Evolutionary conservation across 2,797 vertebrate genomes (phyloP).

Genomic region (Tolypeutes matacus): DNA sequence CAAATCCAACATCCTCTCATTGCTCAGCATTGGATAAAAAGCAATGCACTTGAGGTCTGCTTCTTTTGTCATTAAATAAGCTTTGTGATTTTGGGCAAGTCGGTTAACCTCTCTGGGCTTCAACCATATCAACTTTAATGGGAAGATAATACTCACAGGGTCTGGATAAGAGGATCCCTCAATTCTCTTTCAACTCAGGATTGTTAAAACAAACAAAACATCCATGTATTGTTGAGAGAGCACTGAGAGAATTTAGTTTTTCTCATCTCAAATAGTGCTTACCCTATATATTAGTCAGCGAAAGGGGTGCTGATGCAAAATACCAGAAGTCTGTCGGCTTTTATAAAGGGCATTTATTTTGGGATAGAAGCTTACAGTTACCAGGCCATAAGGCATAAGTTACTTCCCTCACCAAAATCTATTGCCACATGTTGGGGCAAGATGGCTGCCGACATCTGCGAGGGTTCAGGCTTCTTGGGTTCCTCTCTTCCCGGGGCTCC

Average conservation of each 20-base stretch:
- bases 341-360: too few species aligned
- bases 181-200: background rate
- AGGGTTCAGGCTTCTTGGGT: too few species aligned
- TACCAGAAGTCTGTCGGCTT: too few species aligned
- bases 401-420: too few species aligned
- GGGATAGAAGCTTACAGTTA: too few species aligned
- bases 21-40: background rate
- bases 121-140: background rate
- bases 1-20: background rate
- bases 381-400: too few species aligned
- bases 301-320: too few species aligned
- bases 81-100: background rate
- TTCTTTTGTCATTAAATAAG: background rate
- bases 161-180: background rate
- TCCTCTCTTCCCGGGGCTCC: too few species aligned
- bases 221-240: background rate
- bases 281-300: background rate
- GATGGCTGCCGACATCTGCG: too few species aligned
- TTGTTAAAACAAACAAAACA: background rate
- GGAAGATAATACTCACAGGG: background rate
- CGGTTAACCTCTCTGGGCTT: background rate
- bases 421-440: too few species aligned
- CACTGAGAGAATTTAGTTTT: slow-evolving; percentile 6
- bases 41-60: background rate
- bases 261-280: background rate